Conservation (phyloP, 2,888 invertebrate species). For the Cerastoderma edule region DNA sequence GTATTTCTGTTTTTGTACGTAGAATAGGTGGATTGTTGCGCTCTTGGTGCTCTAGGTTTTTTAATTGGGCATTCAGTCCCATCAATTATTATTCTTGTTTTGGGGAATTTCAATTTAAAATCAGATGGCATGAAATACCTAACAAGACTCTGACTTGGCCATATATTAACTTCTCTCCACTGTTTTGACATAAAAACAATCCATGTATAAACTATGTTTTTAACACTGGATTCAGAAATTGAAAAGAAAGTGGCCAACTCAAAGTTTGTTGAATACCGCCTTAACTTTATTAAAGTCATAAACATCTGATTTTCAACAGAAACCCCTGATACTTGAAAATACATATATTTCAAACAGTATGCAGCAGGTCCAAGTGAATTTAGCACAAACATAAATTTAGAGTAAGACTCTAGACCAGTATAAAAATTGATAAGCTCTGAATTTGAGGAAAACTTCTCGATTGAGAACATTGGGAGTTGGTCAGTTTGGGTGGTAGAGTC, state of each 20-base stretch:
- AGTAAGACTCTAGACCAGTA: no score
- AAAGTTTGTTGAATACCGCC: constrained; percentile 21
- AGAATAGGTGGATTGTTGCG: constrained; percentile 36
- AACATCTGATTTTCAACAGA: neutral
- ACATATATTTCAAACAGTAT: no score
- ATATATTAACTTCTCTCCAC: constrained; percentile 41
- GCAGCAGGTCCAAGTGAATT: no score
- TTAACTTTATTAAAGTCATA: constrained; percentile 18
- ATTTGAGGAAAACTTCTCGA: no score
- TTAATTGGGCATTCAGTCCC: no score
- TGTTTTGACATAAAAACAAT: constrained; percentile 41
- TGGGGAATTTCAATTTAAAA: no score
- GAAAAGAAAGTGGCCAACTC: constrained; percentile 32
- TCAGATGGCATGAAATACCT: constrained; percentile 37
- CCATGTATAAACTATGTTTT: constrained; percentile 47
- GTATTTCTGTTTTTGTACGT: constrained; percentile 58
- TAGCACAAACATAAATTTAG: no score
- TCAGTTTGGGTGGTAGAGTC: no score
- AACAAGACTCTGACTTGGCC: constrained; percentile 43
- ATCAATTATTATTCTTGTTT: no score
- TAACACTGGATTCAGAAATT: constrained; percentile 28
- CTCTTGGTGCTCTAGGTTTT: neutral
- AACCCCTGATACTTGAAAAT: neutral
- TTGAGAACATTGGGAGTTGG: no score
- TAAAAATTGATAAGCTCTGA: no score